phyloP scores from a whole-genome alignment of 2,113 vertebrate genomes.

The Zosterops japonicus region DNA sequence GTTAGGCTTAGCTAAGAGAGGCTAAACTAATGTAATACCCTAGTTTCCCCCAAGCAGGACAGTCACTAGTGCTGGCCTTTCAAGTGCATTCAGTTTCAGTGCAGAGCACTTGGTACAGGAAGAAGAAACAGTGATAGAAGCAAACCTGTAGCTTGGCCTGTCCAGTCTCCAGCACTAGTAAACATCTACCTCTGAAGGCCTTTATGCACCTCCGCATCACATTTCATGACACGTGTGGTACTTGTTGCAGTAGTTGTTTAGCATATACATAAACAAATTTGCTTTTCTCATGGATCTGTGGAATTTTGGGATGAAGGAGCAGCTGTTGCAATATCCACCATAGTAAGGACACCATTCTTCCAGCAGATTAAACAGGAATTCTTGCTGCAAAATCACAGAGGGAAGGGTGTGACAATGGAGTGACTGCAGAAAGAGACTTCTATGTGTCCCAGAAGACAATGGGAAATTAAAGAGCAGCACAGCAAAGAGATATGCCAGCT shows the following conservation, averaged over 20 bases:
- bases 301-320: background rate
- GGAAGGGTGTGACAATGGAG: background rate
- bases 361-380: background rate
- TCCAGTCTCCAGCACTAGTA: background rate
- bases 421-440: background rate
- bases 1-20: background rate
- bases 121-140: background rate
- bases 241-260: background rate
- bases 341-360: background rate
- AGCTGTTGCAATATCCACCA: fast-evolving
- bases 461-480: background rate
- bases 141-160: background rate
- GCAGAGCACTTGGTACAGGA: background rate
- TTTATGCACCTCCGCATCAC: background rate
- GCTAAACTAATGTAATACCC: background rate
- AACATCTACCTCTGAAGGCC: background rate
- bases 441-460: background rate
- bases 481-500: background rate
- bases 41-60: background rate
- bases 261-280: background rate
- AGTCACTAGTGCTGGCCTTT: background rate
- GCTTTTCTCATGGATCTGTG: background rate
- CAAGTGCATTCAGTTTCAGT: background rate
- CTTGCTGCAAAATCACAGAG: background rate
- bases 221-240: background rate